phyloP scores from a whole-genome alignment of 1,140 invertebrate species.

The Drosophila watanabei region DNA sequence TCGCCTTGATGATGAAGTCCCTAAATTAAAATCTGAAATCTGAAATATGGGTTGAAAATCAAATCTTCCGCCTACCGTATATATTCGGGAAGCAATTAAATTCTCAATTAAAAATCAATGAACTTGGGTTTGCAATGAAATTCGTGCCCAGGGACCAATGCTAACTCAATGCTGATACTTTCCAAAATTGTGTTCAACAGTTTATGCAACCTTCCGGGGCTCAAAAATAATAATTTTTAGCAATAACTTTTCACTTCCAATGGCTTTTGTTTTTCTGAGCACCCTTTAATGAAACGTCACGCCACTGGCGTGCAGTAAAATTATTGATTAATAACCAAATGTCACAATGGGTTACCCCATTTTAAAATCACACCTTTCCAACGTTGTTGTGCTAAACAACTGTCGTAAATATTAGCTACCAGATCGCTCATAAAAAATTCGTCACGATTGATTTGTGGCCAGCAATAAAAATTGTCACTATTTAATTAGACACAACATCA shows the following conservation, averaged over 20 bases:
- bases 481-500: conserved; percentile 4
- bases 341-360: background rate
- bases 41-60: conserved; percentile 18
- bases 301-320: background rate
- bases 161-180: background rate
- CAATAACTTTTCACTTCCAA: background rate
- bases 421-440: background rate
- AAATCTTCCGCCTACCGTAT: background rate
- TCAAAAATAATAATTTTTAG: background rate
- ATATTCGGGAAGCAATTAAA: conserved; percentile 28
- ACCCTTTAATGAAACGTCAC: background rate
- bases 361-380: conserved; percentile 1
- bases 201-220: background rate
- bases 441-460: conserved; percentile 12
- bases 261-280: background rate
- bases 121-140: background rate
- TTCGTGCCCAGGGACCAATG: background rate
- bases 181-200: background rate
- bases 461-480: background rate
- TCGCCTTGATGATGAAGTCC: conserved; percentile 21
- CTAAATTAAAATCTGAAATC: conserved; percentile 32
- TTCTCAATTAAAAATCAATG: conserved; percentile 26
- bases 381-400: background rate
- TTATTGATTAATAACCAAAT: conserved; percentile 1
- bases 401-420: background rate